Base-by-base conservation (phyloP, 2,888 invertebrate genomes). In the Lymantria dispar region DNA sequence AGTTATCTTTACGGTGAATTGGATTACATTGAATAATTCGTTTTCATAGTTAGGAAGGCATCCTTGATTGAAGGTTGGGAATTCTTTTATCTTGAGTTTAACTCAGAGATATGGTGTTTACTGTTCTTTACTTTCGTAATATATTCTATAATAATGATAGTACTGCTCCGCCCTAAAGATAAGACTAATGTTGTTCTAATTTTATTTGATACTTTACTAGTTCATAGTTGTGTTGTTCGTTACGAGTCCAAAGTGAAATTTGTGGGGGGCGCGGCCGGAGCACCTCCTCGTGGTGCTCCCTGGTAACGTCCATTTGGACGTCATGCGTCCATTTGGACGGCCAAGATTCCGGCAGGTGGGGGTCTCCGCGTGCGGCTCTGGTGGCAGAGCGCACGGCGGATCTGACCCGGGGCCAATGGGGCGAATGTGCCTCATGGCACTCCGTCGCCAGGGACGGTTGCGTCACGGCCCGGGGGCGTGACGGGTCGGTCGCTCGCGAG, bases 181-280 rank as follows among this genome's bases (percentile, higher is more conserved):
- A 71, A 62, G 31, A 48, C 45, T 3, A 47, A 45, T 0, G 10
- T 77, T 2, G 33, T 74, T 0, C 46, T 80, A 3, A 54, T 62
- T 11, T 62, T 78, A 61, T 63, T 66, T 14, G 72, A 69, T 8
- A 64, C 58, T 33, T 47, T 80, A 0, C 63, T 79, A 15, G 57
- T 63, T n/a, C 72, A 71, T 37, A 57, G 70, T 12, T 60, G 53
- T 22, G 54, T 42, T 8, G 58, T 70, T 3, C 52, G 48, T 5
- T 58, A 57, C 0, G 62, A 58, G 8, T 48, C 39, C 14, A 54
- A 50, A 7, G 45, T 60, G 0, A 69, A 61, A 50, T 62, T 47
- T 0, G 47, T 72, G n/a, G n/a, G n/a, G n/a, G n/a, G n/a, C n/a
- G n/a, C n/a, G n/a, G n/a, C n/a, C n/a, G n/a, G n/a, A n/a, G n/a